Conservation (phyloP, 2,113 vertebrate genomes). For the Ptilonorhynchus violaceus region DNA sequence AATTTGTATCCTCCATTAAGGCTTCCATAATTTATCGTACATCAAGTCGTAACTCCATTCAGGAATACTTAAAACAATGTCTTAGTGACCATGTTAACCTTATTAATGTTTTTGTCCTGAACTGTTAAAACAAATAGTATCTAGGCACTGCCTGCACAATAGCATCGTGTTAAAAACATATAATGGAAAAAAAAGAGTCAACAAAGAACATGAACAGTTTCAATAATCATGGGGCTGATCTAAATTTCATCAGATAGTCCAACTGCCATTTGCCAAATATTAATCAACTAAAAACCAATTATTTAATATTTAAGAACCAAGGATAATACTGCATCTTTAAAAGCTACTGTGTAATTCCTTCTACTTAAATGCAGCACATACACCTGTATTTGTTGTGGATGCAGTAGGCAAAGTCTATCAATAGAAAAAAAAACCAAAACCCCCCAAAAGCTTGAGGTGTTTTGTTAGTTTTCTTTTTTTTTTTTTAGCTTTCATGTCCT, state of each 20-base stretch:
- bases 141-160: slow-evolving; percentile 20
- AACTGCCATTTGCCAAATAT: not conserved
- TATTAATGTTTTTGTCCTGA: slow-evolving; percentile 16
- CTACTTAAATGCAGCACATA: slow-evolving; percentile 61
- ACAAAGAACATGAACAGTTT: slow-evolving; percentile 1
- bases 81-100: slow-evolving; percentile 29
- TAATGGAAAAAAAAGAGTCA: not conserved
- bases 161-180: slow-evolving; percentile 21
- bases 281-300: not conserved
- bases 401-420: slow-evolving; percentile 64
- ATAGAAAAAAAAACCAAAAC: slow-evolving; percentile 47
- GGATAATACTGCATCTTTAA: slow-evolving; percentile 72
- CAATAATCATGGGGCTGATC: not conserved
- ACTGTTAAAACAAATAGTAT: slow-evolving; percentile 2
- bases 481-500: slow-evolving; percentile 75
- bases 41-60: not conserved
- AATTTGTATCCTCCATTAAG: slow-evolving; percentile 13
- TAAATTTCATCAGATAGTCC: not conserved
- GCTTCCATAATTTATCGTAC: slow-evolving; percentile 22
- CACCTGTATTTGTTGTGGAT: slow-evolving; percentile 65
- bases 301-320: not conserved
- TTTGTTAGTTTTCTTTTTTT: slow-evolving; percentile 19
- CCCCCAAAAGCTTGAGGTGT: slow-evolving; percentile 7
- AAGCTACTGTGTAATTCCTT: slow-evolving; percentile 58
- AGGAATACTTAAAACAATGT: slow-evolving; percentile 11